phyloP scores from a whole-genome alignment of 2,888 invertebrate genomes.

The Nephrotoma guestfalica region DNA sequence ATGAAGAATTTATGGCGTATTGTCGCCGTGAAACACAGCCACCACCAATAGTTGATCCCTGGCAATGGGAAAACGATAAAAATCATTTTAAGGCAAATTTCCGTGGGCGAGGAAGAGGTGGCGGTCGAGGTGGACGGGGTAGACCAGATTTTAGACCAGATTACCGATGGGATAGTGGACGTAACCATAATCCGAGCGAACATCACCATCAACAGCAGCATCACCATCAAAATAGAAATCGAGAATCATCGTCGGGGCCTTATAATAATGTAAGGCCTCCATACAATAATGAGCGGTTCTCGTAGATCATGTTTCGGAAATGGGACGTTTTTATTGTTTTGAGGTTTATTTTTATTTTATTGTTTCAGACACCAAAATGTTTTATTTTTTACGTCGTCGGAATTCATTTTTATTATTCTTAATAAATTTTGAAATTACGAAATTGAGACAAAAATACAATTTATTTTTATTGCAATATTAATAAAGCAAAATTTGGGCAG shows the following conservation, averaged over 20 bases:
- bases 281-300: neutral
- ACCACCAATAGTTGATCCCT: conserved; percentile 46
- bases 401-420: neutral
- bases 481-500: neutral
- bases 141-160: neutral
- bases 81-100: neutral
- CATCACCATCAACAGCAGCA: neutral
- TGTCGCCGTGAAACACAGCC: conserved; percentile 30
- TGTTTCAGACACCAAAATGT: neutral
- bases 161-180: neutral
- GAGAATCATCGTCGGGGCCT: neutral
- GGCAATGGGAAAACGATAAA: conserved; percentile 21
- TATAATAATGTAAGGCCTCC: neutral
- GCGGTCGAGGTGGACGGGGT: neutral
- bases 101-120: neutral
- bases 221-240: neutral
- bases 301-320: neutral
- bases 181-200: neutral
- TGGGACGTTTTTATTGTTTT: neutral
- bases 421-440: neutral
- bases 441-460: neutral
- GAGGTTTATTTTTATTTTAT: neutral
- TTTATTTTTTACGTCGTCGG: neutral
- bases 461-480: neutral
- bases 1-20: conserved; percentile 41